Evolutionary conservation across 1,140 invertebrate species (phyloP).

Genomic region (Caenorhabditis inopinata): DNA sequence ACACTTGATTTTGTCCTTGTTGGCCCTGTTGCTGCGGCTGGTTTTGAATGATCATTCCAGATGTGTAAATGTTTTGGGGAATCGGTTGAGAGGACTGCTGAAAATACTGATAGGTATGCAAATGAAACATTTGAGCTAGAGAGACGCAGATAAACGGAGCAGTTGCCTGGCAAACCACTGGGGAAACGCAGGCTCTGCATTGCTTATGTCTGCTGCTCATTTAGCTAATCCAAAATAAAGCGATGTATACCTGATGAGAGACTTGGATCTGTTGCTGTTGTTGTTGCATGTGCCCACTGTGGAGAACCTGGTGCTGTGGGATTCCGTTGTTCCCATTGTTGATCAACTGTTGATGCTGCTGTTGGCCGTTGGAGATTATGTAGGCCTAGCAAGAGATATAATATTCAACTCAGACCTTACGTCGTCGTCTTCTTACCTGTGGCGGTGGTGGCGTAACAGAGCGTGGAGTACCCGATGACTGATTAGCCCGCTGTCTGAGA

Average conservation of each 20-base stretch:
- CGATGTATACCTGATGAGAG: neutral
- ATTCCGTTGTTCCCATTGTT: neutral
- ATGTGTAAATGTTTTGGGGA: neutral
- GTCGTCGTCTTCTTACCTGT: too few relatives aligned
- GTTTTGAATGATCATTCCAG: neutral
- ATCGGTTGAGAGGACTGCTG: neutral
- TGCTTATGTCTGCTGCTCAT: neutral
- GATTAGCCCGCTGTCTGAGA: neutral
- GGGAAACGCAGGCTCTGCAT: too few relatives aligned
- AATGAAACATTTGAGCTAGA: too few relatives aligned
- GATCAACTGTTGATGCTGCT: neutral
- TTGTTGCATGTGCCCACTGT: constrained; percentile 12
- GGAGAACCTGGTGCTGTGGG: constrained; percentile 7
- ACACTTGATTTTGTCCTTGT: neutral
- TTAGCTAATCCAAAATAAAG: too few relatives aligned
- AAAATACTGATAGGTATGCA: neutral
- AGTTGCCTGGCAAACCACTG: too few relatives aligned
- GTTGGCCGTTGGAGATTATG: neutral
- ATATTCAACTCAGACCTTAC: too few relatives aligned
- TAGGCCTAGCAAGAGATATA: too few relatives aligned
- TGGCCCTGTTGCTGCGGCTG: neutral
- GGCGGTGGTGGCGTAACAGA: neutral
- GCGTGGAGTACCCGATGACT: neutral
- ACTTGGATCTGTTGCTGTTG: constrained; percentile 35
- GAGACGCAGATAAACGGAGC: too few relatives aligned